These are phyloP conservation scores for Pseudotriccus pelzelni DNA, from an alignment of 2,797 vertebrate genomes.

Conservation along the genomic window DNA sequence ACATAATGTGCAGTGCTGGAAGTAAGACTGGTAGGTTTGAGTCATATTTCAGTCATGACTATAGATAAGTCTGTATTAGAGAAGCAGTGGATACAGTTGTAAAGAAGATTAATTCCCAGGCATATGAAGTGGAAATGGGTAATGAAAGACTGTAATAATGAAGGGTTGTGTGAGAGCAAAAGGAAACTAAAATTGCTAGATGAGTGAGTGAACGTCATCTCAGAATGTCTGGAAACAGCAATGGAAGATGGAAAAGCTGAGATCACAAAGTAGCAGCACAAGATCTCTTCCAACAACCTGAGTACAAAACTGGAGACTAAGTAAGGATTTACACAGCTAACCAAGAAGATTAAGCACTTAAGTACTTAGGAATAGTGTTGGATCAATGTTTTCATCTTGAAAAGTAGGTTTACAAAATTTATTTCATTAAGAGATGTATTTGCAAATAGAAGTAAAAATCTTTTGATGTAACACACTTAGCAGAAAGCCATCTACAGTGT, in stretches of 20 bases:
- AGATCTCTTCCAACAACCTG: not conserved
- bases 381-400: not conserved
- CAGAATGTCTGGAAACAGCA: not conserved
- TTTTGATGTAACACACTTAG: not conserved
- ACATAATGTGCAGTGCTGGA: not conserved
- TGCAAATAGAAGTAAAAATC: not conserved
- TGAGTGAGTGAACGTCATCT: not conserved
- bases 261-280: not conserved
- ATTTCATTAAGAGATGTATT: not conserved
- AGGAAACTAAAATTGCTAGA: not conserved
- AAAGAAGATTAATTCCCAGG: conserved; percentile 11
- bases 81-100: not conserved
- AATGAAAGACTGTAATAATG: not conserved
- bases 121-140: not conserved
- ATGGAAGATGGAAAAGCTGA: not conserved
- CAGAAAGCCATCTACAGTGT: not conserved
- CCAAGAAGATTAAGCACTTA: not conserved
- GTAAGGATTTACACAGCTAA: not conserved
- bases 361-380: not conserved
- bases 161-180: not conserved
- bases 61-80: not conserved
- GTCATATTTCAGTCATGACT: not conserved
- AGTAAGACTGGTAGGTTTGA: conserved; percentile 2
- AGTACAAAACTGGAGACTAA: not conserved
- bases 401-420: not conserved